phyloP scores from a whole-genome alignment of 2,797 vertebrate genomes.

The Microcaecilia unicolor region DNA sequence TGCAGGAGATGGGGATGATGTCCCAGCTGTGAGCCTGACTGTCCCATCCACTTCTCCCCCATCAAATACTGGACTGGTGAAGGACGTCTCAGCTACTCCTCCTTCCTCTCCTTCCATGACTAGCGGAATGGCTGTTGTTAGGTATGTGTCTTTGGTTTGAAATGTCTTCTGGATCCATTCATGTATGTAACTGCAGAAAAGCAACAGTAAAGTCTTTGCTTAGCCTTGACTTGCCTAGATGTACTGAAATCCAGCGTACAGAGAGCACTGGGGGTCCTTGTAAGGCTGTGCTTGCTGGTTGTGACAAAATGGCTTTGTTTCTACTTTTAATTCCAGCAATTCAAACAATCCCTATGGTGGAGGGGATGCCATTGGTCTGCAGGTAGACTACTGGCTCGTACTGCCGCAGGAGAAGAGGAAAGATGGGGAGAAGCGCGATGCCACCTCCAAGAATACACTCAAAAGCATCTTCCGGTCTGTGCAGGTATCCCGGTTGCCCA shows the following conservation, averaged over 20 bases:
- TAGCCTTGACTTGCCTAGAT: neutral
- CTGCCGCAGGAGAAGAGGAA: conserved; percentile 77
- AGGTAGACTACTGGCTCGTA: conserved; percentile 95
- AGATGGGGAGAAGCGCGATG: conserved; percentile 84
- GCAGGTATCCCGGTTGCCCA: conserved; percentile 86
- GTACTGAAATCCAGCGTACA: neutral
- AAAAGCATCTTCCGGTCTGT: conserved; percentile 94
- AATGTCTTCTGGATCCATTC: too few species aligned
- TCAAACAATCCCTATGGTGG: conserved; percentile 76
- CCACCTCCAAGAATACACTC: conserved; percentile 87
- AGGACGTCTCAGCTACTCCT: conserved; percentile 76
- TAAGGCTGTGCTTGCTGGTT: too few species aligned
- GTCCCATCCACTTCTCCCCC: conserved; percentile 82
- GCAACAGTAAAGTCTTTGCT: too few species aligned
- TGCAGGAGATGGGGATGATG: conserved; percentile 66
- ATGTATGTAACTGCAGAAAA: too few species aligned
- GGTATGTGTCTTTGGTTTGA: too few species aligned
- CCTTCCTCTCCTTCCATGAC: conserved; percentile 88
- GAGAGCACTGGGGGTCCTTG: too few species aligned
- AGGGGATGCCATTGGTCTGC: conserved; percentile 89
- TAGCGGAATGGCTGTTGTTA: conserved; percentile 63
- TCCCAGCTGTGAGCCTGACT: conserved; percentile 62
- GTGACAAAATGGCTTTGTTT: neutral
- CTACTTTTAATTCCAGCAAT: conserved; percentile 30
- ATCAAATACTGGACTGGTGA: conserved; percentile 67